Evolutionary conservation across 1,140 invertebrate genomes (phyloP).

Genomic region (Drosophila kurseongensis): DNA sequence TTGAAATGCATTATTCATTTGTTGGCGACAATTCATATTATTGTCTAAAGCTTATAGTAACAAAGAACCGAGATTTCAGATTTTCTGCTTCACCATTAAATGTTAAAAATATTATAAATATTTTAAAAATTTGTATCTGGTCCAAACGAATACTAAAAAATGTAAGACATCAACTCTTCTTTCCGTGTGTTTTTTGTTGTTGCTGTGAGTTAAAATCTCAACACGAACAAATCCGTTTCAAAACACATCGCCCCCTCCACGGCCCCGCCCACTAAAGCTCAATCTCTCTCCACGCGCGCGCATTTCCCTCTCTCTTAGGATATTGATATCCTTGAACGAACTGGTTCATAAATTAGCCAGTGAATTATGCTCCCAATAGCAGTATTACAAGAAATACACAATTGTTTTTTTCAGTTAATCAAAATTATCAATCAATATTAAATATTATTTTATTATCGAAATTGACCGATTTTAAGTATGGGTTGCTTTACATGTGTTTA

Average conservation of each 20-base stretch:
- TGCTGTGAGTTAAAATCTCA: constrained; percentile 53
- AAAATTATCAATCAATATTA: too few relatives aligned
- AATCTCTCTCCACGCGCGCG: constrained; percentile 22
- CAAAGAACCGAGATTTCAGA: too few relatives aligned
- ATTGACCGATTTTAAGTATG: too few relatives aligned
- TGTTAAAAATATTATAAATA: too few relatives aligned
- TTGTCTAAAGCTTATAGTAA: too few relatives aligned
- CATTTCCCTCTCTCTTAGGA: constrained; percentile 5
- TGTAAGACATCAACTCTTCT: not conserved
- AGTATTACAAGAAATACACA: not conserved
- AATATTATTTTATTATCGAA: too few relatives aligned
- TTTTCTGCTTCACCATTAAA: too few relatives aligned
- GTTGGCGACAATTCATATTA: too few relatives aligned
- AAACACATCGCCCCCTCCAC: constrained; percentile 60
- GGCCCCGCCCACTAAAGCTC: constrained; percentile 19
- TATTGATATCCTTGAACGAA: constrained; percentile 3
- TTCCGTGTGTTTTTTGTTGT: constrained; percentile 16
- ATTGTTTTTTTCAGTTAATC: not conserved
- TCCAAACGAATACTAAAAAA: too few relatives aligned
- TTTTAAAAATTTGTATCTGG: too few relatives aligned
- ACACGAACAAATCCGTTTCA: constrained; percentile 64
- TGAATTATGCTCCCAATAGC: not conserved
- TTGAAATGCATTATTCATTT: too few relatives aligned
- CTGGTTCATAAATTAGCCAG: constrained; percentile 14
- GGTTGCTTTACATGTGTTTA: too few relatives aligned